phyloP scores from a whole-genome alignment of 1,140 invertebrate genomes.

The Brachionus sp. region DNA sequence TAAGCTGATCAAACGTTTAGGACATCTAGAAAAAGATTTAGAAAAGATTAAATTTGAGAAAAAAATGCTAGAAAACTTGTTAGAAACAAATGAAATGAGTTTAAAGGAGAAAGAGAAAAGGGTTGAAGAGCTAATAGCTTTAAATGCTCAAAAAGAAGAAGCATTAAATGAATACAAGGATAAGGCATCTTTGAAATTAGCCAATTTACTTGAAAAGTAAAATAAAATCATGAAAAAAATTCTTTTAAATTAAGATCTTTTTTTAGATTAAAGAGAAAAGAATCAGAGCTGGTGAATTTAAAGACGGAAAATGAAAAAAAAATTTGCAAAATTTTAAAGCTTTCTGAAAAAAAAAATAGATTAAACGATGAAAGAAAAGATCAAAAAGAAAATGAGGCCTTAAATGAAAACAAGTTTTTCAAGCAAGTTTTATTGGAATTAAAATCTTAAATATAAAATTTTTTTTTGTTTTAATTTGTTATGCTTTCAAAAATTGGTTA shows the following conservation, averaged over 20 bases:
- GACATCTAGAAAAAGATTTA: not conserved
- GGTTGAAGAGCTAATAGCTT: not conserved
- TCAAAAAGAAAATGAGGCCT: not conserved
- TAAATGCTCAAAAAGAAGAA: not conserved
- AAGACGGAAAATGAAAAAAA: slow-evolving; percentile 18
- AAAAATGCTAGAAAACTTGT: not conserved
- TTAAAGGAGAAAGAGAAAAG: slow-evolving; percentile 1
- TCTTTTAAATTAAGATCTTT: not conserved
- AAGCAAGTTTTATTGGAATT: slow-evolving; percentile 14
- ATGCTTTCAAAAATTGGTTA: not conserved
- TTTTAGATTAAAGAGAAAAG: slow-evolving; percentile 27
- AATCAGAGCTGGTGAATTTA: not conserved
- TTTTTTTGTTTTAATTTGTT: not conserved
- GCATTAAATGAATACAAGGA: not conserved
- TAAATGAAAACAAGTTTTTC: not conserved
- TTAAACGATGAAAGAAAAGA: not conserved
- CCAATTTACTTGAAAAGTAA: not conserved
- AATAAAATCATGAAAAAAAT: not conserved
- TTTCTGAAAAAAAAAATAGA: not conserved
- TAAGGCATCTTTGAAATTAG: not conserved
- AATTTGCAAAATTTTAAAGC: slow-evolving; percentile 2
- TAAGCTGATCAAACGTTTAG: not conserved
- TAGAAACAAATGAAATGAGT: not conserved
- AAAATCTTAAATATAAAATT: not conserved
- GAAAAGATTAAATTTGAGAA: slow-evolving; percentile 14